phyloP scores from a whole-genome alignment of 1,140 invertebrate genomes.

The Octopus sinensis region DNA sequence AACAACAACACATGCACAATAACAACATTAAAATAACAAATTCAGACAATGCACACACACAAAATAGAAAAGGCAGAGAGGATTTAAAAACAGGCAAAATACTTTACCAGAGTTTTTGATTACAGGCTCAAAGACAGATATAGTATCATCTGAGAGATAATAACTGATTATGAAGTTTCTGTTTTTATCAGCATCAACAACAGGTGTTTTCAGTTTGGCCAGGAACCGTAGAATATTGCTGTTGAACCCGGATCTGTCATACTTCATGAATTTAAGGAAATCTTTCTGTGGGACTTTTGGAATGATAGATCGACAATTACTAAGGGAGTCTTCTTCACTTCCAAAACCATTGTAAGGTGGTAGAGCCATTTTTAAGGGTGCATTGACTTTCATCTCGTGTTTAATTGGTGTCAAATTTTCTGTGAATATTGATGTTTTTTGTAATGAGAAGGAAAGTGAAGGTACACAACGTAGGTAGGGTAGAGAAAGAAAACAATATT shows the following conservation, averaged over 20 bases:
- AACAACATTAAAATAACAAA: background rate
- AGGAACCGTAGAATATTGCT: conserved; percentile 77
- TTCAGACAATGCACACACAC: background rate
- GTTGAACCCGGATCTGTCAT: conserved; percentile 66
- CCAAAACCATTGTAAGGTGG: conserved; percentile 60
- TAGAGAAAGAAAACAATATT: too few relatives aligned
- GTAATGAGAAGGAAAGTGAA: too few relatives aligned
- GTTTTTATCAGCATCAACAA: conserved; percentile 66
- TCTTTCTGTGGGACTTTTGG: conserved; percentile 56
- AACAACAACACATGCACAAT: background rate
- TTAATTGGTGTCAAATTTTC: conserved; percentile 46
- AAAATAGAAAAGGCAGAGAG: background rate
- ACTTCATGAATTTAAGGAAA: conserved; percentile 58
- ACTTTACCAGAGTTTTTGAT: conserved; percentile 70
- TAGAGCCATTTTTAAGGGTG: conserved; percentile 23
- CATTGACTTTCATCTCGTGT: conserved; percentile 29
- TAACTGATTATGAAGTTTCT: conserved; percentile 79
- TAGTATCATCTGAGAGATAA: conserved; percentile 78
- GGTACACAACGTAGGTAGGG: too few relatives aligned
- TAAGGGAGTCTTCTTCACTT: conserved; percentile 58
- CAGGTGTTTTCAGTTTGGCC: conserved; percentile 70
- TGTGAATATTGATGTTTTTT: conserved; percentile 25
- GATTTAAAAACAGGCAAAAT: background rate
- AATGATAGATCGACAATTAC: conserved; percentile 52
- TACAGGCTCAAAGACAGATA: conserved; percentile 74